phyloP scores from a whole-genome alignment of 2,113 vertebrate genomes.

The Alosa alosa region DNA sequence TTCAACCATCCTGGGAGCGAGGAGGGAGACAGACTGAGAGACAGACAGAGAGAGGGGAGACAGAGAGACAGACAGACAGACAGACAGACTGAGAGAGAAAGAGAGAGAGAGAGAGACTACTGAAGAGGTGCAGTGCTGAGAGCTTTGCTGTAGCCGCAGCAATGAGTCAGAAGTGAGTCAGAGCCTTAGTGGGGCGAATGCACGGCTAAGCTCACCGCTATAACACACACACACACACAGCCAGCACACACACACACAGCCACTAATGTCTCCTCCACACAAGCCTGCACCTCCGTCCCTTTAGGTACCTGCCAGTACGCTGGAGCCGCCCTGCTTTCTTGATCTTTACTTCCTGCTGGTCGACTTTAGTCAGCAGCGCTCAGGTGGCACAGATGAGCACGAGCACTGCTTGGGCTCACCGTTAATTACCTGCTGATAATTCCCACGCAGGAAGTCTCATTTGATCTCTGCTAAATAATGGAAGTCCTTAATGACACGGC shows the following conservation, averaged over 20 bases:
- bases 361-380: background rate
- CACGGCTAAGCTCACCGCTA: background rate
- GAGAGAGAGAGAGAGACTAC: background rate
- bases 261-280: background rate
- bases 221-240: background rate
- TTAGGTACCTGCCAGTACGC: constrained; percentile 19
- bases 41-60: background rate
- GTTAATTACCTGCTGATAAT: constrained; percentile 34
- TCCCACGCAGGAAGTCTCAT: constrained; percentile 10
- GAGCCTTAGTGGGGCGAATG: background rate
- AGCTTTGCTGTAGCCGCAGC: constrained; percentile 29
- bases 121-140: background rate
- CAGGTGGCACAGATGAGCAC: background rate
- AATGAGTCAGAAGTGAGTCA: constrained; percentile 38
- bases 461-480: constrained; percentile 31
- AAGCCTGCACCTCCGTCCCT: background rate
- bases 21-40: background rate
- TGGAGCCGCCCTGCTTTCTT: background rate
- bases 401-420: background rate
- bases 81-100: background rate
- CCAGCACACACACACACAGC: background rate
- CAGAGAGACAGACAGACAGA: background rate
- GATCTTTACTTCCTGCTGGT: background rate
- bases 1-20: background rate
- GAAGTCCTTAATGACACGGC: constrained; percentile 29